Percentiles rank a stretch among this genome's conserved stretches.
phyloP scores from a whole-genome alignment of 2,888 invertebrate species.

The Cheilosia soror region DNA sequence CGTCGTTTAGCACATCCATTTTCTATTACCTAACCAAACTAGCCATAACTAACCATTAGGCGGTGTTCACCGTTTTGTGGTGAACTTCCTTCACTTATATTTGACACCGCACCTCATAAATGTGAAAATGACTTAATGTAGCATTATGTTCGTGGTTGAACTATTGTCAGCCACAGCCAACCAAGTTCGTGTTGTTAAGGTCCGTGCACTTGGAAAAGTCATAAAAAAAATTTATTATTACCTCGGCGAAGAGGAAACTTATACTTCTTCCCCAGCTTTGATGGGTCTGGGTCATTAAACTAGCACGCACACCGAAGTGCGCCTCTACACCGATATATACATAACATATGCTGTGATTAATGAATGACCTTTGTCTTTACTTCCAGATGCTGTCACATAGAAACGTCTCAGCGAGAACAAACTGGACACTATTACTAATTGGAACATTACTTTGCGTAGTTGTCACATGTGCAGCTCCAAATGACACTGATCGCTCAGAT shows the following conservation, averaged over 20 bases:
- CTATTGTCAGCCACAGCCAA: conserved; percentile 1
- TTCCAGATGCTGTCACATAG: conserved; percentile 80
- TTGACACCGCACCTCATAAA: conserved; percentile 1
- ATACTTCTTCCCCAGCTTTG: not conserved
- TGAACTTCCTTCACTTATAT: conserved; percentile 21
- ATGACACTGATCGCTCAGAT: conserved; percentile 59
- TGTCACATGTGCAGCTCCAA: conserved; percentile 39
- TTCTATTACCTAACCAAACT: conserved; percentile 30
- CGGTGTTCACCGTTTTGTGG: conserved; percentile 20
- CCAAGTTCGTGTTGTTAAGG: not conserved
- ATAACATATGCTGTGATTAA: not conserved
- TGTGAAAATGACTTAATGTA: conserved; percentile 42
- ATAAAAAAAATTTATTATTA: conserved; percentile 42
- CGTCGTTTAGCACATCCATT: conserved; percentile 38
- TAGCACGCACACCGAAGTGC: conserved; percentile 6
- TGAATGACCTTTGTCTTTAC: conserved; percentile 27
- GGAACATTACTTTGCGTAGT: conserved; percentile 76
- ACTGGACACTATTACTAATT: conserved; percentile 76
- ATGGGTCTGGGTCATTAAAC: conserved; percentile 20
- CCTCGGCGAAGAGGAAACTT: not conserved
- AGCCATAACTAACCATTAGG: conserved; percentile 6
- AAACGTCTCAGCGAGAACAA: conserved; percentile 60
- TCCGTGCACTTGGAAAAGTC: conserved; percentile 17
- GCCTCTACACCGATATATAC: not conserved
- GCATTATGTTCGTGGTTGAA: conserved; percentile 31